Percentiles rank a stretch among this genome's conserved stretches.
Conservation (phyloP, 1,140 invertebrate species). For the Macrotrachela quadricornifera region DNA sequence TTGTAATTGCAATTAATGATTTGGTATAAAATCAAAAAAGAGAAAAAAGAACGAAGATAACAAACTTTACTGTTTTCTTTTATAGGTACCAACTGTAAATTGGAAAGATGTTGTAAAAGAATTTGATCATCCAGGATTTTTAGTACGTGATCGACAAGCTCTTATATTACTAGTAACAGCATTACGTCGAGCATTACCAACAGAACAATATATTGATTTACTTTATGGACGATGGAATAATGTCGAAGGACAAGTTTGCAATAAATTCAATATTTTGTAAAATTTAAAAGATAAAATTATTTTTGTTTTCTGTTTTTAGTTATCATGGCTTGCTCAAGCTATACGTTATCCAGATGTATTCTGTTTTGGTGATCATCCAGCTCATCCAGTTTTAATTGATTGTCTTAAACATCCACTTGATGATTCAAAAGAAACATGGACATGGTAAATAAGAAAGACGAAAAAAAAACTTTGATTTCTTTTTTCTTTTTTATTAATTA, state of each 20-base stretch:
- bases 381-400: constrained; percentile 56
- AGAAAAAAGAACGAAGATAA: no score
- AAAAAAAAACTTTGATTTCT: no score
- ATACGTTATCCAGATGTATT: constrained; percentile 67
- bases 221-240: constrained; percentile 76
- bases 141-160: constrained; percentile 61
- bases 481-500: no score
- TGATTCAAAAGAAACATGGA: constrained; percentile 69
- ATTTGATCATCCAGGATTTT: constrained; percentile 67
- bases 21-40: constrained; percentile 34
- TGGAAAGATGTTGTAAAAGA: constrained; percentile 79
- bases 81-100: constrained; percentile 36
- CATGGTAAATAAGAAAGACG: constrained; percentile 40
- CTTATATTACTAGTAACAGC: constrained; percentile 56
- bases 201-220: constrained; percentile 49
- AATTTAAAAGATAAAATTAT: constrained; percentile 7
- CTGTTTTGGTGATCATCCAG: constrained; percentile 71
- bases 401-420: constrained; percentile 74
- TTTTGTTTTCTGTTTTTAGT: constrained; percentile 31
- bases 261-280: background rate
- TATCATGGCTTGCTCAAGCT: constrained; percentile 62
- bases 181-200: constrained; percentile 45
- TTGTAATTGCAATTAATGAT: constrained; percentile 69
- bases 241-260: constrained; percentile 50
- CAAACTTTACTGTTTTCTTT: no score